Evolutionary conservation across 2,888 invertebrate genomes (phyloP).

Genomic region (Volucella inflata): DNA sequence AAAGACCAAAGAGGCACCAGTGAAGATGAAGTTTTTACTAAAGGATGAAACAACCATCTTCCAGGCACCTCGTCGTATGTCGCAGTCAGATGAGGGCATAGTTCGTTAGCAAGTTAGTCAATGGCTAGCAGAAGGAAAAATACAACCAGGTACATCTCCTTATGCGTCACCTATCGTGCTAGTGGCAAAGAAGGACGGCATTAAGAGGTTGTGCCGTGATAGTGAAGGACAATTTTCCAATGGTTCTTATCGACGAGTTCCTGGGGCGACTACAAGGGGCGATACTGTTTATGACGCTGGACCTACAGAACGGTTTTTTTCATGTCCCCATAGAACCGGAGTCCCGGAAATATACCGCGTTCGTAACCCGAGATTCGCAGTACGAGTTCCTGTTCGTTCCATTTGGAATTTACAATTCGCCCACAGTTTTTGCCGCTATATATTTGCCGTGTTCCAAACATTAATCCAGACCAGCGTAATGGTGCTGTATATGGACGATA

Average conservation of each 20-base stretch:
- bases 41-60: no score
- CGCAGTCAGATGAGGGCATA: slow-evolving; percentile 3
- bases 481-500: slow-evolving; percentile 49
- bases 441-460: slow-evolving; percentile 14
- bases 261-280: slow-evolving; percentile 25
- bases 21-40: no score
- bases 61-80: background rate
- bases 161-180: no score
- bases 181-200: no score
- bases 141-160: no score
- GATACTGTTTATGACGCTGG: slow-evolving; percentile 26
- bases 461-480: slow-evolving; percentile 30
- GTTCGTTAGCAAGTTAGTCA: slow-evolving; percentile 8
- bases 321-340: slow-evolving; percentile 21
- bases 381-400: slow-evolving; percentile 81
- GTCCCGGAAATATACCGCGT: slow-evolving; percentile 79
- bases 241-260: slow-evolving; percentile 40
- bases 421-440: slow-evolving; percentile 78
- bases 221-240: slow-evolving; percentile 44
- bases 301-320: slow-evolving; percentile 38
- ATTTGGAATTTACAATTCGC: slow-evolving; percentile 79
- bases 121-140: no score
- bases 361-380: slow-evolving; percentile 81
- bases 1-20: no score
- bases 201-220: background rate